phyloP scores from a whole-genome alignment of 2,888 invertebrate genomes.

The Amiota mariae region DNA sequence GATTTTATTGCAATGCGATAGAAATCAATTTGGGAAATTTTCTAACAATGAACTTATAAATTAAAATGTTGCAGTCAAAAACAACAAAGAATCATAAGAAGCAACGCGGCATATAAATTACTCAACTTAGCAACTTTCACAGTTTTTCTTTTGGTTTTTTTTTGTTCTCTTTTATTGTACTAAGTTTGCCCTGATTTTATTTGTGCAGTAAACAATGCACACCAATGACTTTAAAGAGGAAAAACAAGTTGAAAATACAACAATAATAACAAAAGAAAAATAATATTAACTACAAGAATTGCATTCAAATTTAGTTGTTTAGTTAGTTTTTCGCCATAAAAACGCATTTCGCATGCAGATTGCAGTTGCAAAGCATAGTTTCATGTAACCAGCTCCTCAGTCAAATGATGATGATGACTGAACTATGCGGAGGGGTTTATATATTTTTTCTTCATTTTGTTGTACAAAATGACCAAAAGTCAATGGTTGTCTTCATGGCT shows the following conservation, averaged over 20 bases:
- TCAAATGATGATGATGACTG: no score
- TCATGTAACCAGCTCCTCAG: no score
- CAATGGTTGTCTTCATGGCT: conserved; percentile 17
- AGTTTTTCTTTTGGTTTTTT: conserved; percentile 43
- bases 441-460: not conserved
- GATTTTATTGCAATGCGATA: conserved; percentile 42
- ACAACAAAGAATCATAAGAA: conserved; percentile 23
- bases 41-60: conserved; percentile 39
- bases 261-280: conserved; percentile 20
- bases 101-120: conserved; percentile 34
- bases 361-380: not conserved
- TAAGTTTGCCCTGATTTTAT: conserved; percentile 60
- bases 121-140: conserved; percentile 51
- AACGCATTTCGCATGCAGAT: conserved; percentile 61
- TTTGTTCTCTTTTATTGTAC: conserved; percentile 57
- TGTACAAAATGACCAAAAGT: conserved; percentile 31
- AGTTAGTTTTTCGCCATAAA: conserved; percentile 51
- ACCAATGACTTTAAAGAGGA: conserved; percentile 34
- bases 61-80: conserved; percentile 50
- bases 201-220: not conserved
- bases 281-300: conserved; percentile 17
- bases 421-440: no score
- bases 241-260: conserved; percentile 41
- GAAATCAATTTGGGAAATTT: conserved; percentile 19
- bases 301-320: conserved; percentile 40